These are phyloP conservation scores for Phainopepla nitens DNA, from an alignment of 2,113 vertebrate species.

Conservation along the genomic window DNA sequence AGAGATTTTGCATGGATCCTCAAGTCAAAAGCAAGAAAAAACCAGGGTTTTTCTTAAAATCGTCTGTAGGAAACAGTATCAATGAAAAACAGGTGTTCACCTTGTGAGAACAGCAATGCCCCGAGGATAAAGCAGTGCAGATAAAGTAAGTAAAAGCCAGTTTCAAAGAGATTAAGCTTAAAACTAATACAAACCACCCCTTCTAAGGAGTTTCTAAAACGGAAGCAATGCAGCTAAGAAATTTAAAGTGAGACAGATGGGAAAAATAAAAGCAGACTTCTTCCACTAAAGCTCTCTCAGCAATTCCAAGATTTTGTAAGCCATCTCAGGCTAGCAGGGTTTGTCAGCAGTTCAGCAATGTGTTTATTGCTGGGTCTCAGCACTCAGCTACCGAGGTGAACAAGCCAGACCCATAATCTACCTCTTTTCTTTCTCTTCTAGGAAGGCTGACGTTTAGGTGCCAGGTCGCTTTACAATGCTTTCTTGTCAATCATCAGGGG, in stretches of 20 bases:
- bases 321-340: accelerated
- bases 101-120: neutral
- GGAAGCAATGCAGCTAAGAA: neutral
- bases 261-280: neutral
- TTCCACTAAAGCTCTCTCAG: neutral
- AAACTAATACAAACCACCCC: neutral
- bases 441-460: neutral
- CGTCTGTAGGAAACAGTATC: neutral
- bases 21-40: neutral
- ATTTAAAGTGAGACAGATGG: neutral
- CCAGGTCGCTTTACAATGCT: neutral
- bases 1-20: neutral
- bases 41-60: neutral
- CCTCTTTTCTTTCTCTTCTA: neutral
- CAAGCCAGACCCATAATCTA: neutral
- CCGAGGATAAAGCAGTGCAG: neutral
- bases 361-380: neutral
- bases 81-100: neutral
- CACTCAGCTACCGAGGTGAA: neutral
- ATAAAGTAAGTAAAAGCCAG: neutral
- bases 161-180: neutral
- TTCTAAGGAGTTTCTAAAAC: neutral
- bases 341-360: neutral
- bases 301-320: neutral
- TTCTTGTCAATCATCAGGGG: neutral